phyloP scores from a whole-genome alignment of 2,888 invertebrate genomes.

The Hyppa rectilinea region DNA sequence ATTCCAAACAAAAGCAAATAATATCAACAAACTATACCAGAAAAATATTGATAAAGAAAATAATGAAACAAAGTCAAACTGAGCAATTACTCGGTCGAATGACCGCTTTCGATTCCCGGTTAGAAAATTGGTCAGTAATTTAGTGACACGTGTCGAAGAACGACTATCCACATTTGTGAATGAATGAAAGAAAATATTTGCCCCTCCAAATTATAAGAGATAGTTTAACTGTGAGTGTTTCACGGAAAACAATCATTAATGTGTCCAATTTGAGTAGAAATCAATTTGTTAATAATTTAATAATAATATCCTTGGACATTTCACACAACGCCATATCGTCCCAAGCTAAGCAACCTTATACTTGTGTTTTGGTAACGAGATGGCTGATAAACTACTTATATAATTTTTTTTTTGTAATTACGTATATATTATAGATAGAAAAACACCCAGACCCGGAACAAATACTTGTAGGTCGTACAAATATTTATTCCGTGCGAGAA shows the following conservation, averaged over 20 bases:
- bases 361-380: too few species aligned
- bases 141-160: constrained; percentile 72
- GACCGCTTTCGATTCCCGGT: constrained; percentile 56
- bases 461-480: too few species aligned
- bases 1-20: not conserved
- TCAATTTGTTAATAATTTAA: not conserved
- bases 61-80: constrained; percentile 48
- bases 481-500: too few species aligned
- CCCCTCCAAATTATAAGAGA: constrained; percentile 40
- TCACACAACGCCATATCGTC: too few species aligned
- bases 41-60: constrained; percentile 42
- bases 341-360: too few species aligned
- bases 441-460: too few species aligned
- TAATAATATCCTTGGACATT: too few species aligned
- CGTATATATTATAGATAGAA: too few species aligned
- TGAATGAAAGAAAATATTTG: constrained; percentile 41
- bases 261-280: not conserved
- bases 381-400: too few species aligned
- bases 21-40: constrained; percentile 47
- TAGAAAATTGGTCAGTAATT: constrained; percentile 73
- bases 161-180: constrained; percentile 20
- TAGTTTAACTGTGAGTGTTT: constrained; percentile 11
- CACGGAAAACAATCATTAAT: not conserved
- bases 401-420: too few species aligned
- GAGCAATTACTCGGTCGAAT: constrained; percentile 72